A percentile compares a stretch with the other conserved stretches of the same genome.
Evolutionary conservation across 2,113 vertebrate genomes (phyloP).

Genomic region (Pseudonaja textilis): DNA sequence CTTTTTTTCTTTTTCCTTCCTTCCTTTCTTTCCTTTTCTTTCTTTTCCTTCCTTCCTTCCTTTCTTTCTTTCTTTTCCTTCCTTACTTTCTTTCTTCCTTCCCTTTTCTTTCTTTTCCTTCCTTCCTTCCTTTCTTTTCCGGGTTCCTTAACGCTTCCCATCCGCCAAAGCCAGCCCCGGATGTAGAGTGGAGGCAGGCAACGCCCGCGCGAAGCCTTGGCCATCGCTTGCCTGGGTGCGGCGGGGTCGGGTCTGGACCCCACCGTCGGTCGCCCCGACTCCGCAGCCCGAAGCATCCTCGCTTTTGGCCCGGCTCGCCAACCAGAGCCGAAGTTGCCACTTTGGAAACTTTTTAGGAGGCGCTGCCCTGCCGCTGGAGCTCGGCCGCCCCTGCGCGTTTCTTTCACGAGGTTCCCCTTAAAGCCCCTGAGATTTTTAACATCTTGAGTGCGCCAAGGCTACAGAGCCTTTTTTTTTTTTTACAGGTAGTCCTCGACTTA

Average conservation of each 20-base stretch:
- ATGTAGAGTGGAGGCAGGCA: conserved; percentile 51
- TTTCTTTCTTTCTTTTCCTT: no score
- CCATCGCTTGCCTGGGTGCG: no score
- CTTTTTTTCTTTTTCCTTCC: no score
- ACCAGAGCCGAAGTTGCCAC: neutral
- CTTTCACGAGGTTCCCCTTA: neutral
- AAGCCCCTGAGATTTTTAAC: neutral
- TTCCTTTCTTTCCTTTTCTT: no score
- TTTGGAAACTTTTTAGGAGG: neutral
- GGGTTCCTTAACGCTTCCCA: conserved; percentile 61
- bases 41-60: accelerated
- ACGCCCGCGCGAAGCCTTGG: conserved; percentile 1
- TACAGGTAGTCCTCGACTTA: neutral
- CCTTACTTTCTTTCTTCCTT: no score
- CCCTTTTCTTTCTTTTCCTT: no score
- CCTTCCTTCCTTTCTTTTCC: conserved; percentile 30
- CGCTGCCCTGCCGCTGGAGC: neutral
- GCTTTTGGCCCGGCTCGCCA: neutral
- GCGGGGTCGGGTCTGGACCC: no score
- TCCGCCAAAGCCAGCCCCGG: conserved; percentile 61
- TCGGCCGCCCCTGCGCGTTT: neutral
- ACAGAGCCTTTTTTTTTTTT: neutral
- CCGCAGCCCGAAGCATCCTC: neutral
- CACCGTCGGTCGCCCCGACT: no score
- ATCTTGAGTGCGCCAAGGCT: neutral